These are phyloP conservation scores for Sardinella longiceps DNA, from an alignment of 2,797 vertebrate species.

Conservation along the genomic window DNA sequence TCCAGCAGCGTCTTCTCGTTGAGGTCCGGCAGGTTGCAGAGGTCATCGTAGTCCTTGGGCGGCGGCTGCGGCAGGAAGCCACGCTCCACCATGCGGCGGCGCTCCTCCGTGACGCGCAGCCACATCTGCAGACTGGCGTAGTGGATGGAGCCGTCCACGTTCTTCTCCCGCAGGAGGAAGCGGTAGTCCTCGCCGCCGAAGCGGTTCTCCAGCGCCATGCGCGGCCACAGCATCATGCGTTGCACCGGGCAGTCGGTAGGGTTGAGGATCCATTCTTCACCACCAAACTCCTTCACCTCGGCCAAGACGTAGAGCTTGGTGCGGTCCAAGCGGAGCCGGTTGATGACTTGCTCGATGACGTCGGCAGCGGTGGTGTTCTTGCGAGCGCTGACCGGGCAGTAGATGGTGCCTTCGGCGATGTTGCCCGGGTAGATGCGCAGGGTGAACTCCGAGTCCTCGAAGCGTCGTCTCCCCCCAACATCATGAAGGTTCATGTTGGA, in stretches of 20 bases:
- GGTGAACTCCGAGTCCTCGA: conserved; percentile 92
- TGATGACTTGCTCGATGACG: conserved; percentile 92
- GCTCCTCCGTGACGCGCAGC: conserved; percentile 91
- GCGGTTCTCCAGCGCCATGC: conserved; percentile 92
- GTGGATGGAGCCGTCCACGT: conserved; percentile 95
- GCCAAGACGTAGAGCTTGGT: conserved; percentile 93
- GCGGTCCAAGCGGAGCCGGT: conserved; percentile 88
- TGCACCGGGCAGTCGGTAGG: conserved; percentile 95
- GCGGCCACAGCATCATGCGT: conserved; percentile 98
- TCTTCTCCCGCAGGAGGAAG: conserved; percentile 94
- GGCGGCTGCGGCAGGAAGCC: conserved; percentile 93
- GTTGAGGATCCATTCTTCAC: conserved; percentile 99
- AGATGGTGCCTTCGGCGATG: conserved; percentile 94
- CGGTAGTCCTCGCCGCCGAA: conserved; percentile 92
- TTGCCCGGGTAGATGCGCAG: conserved; percentile 92
- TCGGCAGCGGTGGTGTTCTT: conserved; percentile 93
- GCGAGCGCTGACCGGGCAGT: conserved; percentile 91
- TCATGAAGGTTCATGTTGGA: conserved; percentile 96
- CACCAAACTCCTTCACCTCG: conserved; percentile 98
- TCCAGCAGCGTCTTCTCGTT: conserved; percentile 95
- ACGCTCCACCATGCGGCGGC: conserved; percentile 89
- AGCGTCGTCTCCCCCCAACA: conserved; percentile 93
- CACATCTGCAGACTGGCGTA: conserved; percentile 97
- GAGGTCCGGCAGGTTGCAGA: conserved; percentile 89
- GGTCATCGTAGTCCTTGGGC: conserved; percentile 85